Evolutionary conservation across 1,140 invertebrate species (phyloP).

Genomic region (Polypedilum pembai): DNA sequence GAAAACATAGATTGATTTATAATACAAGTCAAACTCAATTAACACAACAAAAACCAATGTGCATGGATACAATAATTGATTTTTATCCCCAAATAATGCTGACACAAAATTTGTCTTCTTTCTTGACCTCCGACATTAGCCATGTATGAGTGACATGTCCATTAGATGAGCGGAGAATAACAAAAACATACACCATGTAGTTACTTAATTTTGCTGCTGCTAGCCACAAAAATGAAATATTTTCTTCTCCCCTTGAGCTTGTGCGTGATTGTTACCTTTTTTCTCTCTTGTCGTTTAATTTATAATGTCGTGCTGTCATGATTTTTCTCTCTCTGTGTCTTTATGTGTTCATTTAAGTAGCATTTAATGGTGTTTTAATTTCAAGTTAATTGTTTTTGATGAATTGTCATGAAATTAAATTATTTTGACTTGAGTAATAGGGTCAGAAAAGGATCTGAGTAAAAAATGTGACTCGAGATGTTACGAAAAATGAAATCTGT

Average conservation of each 20-base stretch:
- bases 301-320: background rate
- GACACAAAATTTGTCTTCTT: background rate
- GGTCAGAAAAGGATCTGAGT: too few species aligned
- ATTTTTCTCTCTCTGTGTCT: too few species aligned
- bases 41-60: background rate
- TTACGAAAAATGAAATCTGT: too few species aligned
- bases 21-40: conserved; percentile 20
- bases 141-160: background rate
- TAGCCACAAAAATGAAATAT: background rate
- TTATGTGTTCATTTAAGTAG: too few species aligned
- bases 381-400: too few species aligned
- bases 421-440: too few species aligned
- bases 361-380: too few species aligned
- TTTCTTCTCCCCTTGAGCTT: background rate
- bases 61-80: conserved; percentile 4
- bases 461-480: too few species aligned
- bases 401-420: too few species aligned
- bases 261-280: conserved; percentile 8
- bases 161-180: background rate
- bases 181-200: background rate
- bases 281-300: background rate
- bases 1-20: conserved; percentile 16
- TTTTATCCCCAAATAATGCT: conserved; percentile 4
- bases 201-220: background rate
- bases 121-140: background rate